Evolutionary conservation across 2,888 invertebrate genomes (phyloP).

Genomic region (Epinotia demarniana): DNA sequence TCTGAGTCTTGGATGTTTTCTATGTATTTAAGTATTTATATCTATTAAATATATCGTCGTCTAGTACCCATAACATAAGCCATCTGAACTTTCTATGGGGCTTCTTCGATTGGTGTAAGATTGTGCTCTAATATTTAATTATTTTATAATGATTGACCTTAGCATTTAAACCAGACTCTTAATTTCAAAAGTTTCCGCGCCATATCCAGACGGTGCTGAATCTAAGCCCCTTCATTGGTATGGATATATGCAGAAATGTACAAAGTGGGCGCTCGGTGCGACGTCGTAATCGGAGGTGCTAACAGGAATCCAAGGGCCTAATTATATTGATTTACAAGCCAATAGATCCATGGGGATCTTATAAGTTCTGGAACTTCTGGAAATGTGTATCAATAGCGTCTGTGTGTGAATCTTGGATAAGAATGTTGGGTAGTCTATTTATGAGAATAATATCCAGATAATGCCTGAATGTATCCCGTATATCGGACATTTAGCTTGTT

Average conservation of each 20-base stretch:
- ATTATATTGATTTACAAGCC: slow-evolving; percentile 67
- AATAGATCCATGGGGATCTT: slow-evolving; percentile 44
- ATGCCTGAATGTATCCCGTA: too few species aligned
- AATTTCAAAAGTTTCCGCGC: neutral
- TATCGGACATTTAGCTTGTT: too few species aligned
- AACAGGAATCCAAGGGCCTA: slow-evolving; percentile 61
- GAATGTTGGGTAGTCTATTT: too few species aligned
- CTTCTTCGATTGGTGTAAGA: too few species aligned
- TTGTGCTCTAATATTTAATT: too few species aligned
- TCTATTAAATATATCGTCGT: too few species aligned
- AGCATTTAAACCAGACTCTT: neutral
- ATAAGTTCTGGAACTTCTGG: neutral
- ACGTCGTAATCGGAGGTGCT: slow-evolving; percentile 64
- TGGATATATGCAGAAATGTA: slow-evolving; percentile 47
- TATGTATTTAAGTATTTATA: too few species aligned
- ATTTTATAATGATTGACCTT: too few species aligned
- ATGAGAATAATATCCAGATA: too few species aligned
- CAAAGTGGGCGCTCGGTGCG: slow-evolving; percentile 52
- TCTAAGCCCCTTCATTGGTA: slow-evolving; percentile 54
- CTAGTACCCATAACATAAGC: too few species aligned
- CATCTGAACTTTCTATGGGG: too few species aligned
- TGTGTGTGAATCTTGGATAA: neutral
- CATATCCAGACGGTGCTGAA: slow-evolving; percentile 23
- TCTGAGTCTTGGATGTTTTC: too few species aligned
- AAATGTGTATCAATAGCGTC: neutral